These are phyloP conservation scores for Sinocyclocheilus grahami DNA, from an alignment of 2,113 vertebrate species.

Conservation along the genomic window DNA sequence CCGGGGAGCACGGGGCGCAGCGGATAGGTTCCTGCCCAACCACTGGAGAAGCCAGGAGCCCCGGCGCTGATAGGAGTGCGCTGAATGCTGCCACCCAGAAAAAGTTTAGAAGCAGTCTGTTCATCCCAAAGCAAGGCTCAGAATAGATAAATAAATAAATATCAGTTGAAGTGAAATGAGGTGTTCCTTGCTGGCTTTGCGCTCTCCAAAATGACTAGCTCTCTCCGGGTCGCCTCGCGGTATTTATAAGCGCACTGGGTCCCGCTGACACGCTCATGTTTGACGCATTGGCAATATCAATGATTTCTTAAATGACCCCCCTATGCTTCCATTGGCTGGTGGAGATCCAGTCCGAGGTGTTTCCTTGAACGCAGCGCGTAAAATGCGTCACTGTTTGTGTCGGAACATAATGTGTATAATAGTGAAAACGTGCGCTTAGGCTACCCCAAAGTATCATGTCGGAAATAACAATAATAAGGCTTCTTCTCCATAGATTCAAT, in stretches of 20 bases:
- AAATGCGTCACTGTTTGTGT: conserved; percentile 74
- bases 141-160: conserved; percentile 53
- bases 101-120: conserved; percentile 65
- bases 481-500: not conserved
- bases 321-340: conserved; percentile 72
- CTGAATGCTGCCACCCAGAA: conserved; percentile 66
- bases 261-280: conserved; percentile 65
- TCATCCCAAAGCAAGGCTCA: conserved; percentile 63
- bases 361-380: conserved; percentile 74
- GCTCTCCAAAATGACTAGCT: conserved; percentile 70
- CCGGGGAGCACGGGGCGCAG: conserved; percentile 84
- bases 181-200: conserved; percentile 62
- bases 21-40: conserved; percentile 75
- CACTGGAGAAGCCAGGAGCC: conserved; percentile 59
- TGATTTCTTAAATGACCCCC: conserved; percentile 77
- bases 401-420: conserved; percentile 54
- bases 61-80: conserved; percentile 67
- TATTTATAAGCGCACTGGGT: conserved; percentile 75
- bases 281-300: conserved; percentile 82
- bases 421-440: not conserved
- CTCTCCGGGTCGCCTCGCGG: conserved; percentile 67
- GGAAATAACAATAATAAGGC: not conserved
- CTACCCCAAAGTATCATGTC: not conserved
- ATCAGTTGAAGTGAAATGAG: conserved; percentile 45
- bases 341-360: conserved; percentile 60